Evolutionary conservation across 2,113 vertebrate genomes (phyloP).

Genomic region (Colossoma macropomum): DNA sequence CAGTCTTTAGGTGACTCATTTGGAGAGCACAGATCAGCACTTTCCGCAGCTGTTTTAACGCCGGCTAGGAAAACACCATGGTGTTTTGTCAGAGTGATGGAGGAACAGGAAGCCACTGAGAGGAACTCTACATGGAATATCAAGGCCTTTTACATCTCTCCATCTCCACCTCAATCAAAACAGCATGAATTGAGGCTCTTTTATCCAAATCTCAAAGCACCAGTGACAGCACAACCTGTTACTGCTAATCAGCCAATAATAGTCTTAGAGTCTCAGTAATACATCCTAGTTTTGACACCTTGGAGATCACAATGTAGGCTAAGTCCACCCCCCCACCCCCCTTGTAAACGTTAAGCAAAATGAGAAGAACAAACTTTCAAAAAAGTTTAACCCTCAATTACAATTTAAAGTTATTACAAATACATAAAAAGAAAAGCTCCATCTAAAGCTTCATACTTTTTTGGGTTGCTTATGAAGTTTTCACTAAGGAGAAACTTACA

Average conservation of each 20-base stretch:
- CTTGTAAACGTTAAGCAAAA: too few species aligned
- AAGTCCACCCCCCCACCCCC: neutral
- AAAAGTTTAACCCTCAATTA: too few species aligned
- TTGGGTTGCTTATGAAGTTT: too few species aligned
- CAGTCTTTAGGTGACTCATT: constrained; percentile 44
- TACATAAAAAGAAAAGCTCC: too few species aligned
- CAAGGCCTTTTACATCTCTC: constrained; percentile 57
- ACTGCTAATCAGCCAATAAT: constrained; percentile 1
- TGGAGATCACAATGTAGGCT: neutral
- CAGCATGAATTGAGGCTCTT: constrained; percentile 19
- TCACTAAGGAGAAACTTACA: too few species aligned
- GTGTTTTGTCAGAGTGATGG: constrained; percentile 42
- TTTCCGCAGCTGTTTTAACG: constrained; percentile 50
- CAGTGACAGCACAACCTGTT: neutral
- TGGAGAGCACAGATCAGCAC: constrained; percentile 16
- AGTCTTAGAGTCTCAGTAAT: neutral
- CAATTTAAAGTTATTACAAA: too few species aligned
- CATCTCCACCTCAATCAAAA: constrained; percentile 48
- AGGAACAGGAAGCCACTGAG: constrained; percentile 61
- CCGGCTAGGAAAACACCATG: constrained; percentile 55
- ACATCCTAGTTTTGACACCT: neutral
- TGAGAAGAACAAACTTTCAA: too few species aligned
- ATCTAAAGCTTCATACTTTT: too few species aligned
- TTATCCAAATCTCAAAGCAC: constrained; percentile 16
- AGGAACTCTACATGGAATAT: constrained; percentile 51